Conservation (phyloP, 2,888 invertebrate species). For the Drosophila helvetica region DNA sequence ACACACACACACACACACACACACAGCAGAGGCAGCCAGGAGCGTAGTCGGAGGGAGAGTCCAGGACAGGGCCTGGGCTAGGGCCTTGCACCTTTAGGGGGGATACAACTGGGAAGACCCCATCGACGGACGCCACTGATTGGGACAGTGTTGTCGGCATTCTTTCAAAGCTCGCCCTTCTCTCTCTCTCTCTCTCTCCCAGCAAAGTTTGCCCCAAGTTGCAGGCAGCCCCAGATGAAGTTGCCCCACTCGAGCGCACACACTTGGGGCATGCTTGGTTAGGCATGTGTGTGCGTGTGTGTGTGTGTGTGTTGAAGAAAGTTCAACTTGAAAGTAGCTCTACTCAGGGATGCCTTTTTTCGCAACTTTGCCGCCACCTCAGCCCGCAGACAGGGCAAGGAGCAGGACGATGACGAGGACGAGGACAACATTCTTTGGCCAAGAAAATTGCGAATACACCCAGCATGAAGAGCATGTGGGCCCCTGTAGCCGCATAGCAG, state of each 20-base stretch:
- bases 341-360: constrained; percentile 41
- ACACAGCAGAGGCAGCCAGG: constrained; percentile 2
- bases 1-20: constrained; percentile 1
- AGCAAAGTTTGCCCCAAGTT: constrained; percentile 62
- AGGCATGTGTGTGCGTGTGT: constrained; percentile 22
- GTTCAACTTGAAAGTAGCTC: constrained; percentile 69
- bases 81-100: neutral
- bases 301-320: constrained; percentile 20
- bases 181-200: neutral
- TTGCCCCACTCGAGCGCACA: constrained; percentile 68
- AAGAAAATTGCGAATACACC: constrained; percentile 1
- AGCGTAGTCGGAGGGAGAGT: neutral
- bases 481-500: neutral
- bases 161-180: constrained; percentile 59
- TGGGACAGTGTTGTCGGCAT: constrained; percentile 64
- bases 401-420: constrained; percentile 3
- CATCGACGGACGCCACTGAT: constrained; percentile 14
- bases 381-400: constrained; percentile 2
- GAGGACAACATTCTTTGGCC: constrained; percentile 43
- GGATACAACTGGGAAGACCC: neutral
- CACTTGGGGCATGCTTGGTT: constrained; percentile 39
- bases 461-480: constrained; percentile 14
- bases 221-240: constrained; percentile 67
- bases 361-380: constrained; percentile 59
- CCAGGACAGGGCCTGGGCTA: too few species aligned